A percentile compares a stretch with the other conserved stretches of the same genome.
These are phyloP conservation scores for Tinea pellionella DNA, from an alignment of 2,888 invertebrate species.

Conservation along the genomic window DNA sequence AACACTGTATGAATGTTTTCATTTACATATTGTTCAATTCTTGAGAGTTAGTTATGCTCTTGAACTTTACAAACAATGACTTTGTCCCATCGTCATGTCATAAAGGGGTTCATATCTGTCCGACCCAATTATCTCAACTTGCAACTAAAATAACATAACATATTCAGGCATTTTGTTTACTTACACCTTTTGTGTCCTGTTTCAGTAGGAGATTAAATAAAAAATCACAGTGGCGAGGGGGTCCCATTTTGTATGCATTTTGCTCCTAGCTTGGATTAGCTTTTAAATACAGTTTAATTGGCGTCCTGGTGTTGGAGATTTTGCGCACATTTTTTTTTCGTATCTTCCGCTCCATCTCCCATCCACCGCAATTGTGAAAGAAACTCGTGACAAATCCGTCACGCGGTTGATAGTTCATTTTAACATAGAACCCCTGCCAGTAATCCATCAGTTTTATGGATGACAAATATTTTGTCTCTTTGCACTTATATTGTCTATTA, in stretches of 20 bases:
- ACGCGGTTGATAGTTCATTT: conserved; percentile 1
- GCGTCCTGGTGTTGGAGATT: conserved; percentile 28
- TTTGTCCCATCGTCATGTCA: background rate
- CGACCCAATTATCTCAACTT: conserved; percentile 36
- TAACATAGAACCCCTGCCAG: conserved; percentile 24
- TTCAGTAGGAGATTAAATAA: conserved; percentile 15
- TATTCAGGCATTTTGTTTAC: conserved; percentile 25
- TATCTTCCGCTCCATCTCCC: background rate
- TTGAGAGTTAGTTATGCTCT: background rate
- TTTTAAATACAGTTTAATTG: conserved; percentile 55
- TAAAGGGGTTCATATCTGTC: conserved; percentile 32
- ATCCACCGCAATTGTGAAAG: background rate
- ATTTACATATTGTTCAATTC: background rate
- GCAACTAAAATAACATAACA: conserved; percentile 28
- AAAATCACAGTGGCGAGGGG: background rate
- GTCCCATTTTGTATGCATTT: conserved; percentile 2
- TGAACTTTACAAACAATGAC: background rate
- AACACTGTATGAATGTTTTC: background rate
- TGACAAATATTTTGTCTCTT: conserved; percentile 26
- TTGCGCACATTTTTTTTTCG: conserved; percentile 17
- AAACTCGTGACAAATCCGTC: conserved; percentile 15
- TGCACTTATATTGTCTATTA: background rate
- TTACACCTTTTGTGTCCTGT: conserved; percentile 18
- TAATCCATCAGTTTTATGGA: conserved; percentile 31
- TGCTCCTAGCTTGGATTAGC: conserved; percentile 32